Evolutionary conservation across 2,888 invertebrate genomes (phyloP), one percentile per base, ranked within the genome.

Genomic region (Ichneumoninae sp.): DNA sequence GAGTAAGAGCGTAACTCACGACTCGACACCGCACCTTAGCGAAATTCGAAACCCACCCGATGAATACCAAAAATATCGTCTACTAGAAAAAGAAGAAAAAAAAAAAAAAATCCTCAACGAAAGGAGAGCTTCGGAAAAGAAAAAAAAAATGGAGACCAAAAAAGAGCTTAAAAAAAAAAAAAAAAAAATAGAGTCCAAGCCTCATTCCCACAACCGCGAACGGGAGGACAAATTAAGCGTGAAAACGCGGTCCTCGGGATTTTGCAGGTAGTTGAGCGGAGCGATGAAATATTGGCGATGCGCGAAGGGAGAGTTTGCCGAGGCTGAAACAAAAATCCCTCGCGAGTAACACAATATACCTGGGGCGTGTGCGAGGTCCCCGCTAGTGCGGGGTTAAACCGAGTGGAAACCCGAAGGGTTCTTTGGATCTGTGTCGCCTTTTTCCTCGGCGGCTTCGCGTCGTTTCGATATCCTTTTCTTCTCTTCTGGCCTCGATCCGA

Each of bases 291-390:
- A 36, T 62, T 7, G 8, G 13, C 16, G 19, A 66, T 19, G 3
- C 40, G 10, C 1, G 5, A 3, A 19, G 40, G 10, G 26, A 76
- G 87, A 88, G 84, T 88, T 84, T 65, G 84, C 76, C 86, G 84
- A 85, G 66, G 86, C 85, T 82, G 71, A 82, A 62, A 62, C 52
- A 52, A 60, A 88, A 87, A 85, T 88, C 87, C 85, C 87, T 88
- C 87, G 86, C 88, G 88, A 87, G 92, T 92, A 93, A 93, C 90
- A 89, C 87, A 92, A 93, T 91, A 92, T 92, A 88, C 88, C 84
- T 72, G 81, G 44, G 66, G 19, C 62, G 69, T 71, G 76, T 76
- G 57, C 54, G 13, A 82, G 47, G 30, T 88, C 89, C 89, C 88
- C 89, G 88, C 88, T 87, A 90, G 88, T 87, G 89, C 88, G 88